Evolutionary conservation across 2,888 invertebrate species (phyloP).

Genomic region (Lycophotia porphyrea): DNA sequence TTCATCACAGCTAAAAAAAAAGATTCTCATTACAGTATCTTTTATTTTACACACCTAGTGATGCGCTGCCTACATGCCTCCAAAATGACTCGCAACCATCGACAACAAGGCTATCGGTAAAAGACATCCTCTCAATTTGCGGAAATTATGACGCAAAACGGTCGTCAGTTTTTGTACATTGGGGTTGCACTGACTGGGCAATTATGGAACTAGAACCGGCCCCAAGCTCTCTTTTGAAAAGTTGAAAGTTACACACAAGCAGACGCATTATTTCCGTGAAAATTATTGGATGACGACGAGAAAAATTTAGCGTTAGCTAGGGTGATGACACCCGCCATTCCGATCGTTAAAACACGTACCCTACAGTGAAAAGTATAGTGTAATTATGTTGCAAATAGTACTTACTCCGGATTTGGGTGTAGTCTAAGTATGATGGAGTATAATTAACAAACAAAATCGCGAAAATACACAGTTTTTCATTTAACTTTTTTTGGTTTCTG

Average conservation of each 20-base stretch:
- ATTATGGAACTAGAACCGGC: not conserved
- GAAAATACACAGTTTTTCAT: no score
- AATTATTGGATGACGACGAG: not conserved
- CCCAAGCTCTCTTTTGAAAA: not conserved
- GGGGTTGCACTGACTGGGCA: not conserved
- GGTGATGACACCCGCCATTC: not conserved
- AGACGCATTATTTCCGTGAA: not conserved
- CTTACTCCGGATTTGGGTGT: no score
- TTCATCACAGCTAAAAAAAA: not conserved
- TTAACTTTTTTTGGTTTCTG: no score
- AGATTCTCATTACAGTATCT: no score
- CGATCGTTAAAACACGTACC: not conserved
- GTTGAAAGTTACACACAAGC: not conserved
- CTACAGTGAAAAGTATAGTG: no score
- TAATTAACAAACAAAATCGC: no score
- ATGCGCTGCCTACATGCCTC: not conserved
- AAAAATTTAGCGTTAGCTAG: not conserved
- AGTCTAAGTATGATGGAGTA: no score
- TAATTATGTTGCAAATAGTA: no score
- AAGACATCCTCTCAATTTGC: not conserved
- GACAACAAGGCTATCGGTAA: not conserved
- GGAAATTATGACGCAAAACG: slow-evolving; percentile 1
- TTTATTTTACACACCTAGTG: not conserved
- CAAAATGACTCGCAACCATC: not conserved
- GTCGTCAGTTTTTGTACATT: not conserved